Base-by-base conservation (phyloP, 2,888 invertebrate genomes). In the Hedychridium roseum region DNA sequence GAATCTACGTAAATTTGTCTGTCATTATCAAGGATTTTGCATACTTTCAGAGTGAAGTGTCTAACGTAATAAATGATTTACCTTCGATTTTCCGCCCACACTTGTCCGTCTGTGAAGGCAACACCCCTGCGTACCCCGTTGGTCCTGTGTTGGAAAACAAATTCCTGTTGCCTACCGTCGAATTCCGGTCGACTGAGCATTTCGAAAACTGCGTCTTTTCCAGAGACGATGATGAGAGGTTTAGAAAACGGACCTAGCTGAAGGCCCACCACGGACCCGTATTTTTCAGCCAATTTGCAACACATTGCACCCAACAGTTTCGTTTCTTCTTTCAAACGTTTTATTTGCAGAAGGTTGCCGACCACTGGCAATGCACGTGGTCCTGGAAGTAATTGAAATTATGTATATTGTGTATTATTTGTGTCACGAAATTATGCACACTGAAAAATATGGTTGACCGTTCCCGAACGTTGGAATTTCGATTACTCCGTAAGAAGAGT, bases 161-260 rank as follows among this genome's bases (percentile, higher is more conserved):
- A 88, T 23, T 84, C 87, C 56, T 88, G 83, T 0, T 89, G 89
- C 54, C 90, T 81, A 1, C 88, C 88, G 64, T 88, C 87, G 60
- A 88, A 89, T 54, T 86, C 86, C 9, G 84, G 83, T 4, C 83
- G 81, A 1, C 80, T 79, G 37, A 88, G 82, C 17, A 88, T 83
- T 68, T 87, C 85, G 12, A 82, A 81, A 3, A 88, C 82, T 34
- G 86, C 85, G 32, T 85, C 82, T n/a, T 83, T 81, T 0, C 88
- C 88, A 12, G 84, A 85, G 1, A 88, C 85, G 0, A 87, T 79
- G 1, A 89, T 83, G 1, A 88, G 69, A 5, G 83, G 75, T 51
- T 85, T 83, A 2, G 79, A 76, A 2, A 72, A 20, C 0, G n/a
- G n/a, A n/a, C 88, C 88, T 43, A 88, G 69, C 64, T 84, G 84